Percentiles rank a stretch among this genome's conserved stretches.
Evolutionary conservation across 2,797 vertebrate genomes (phyloP).

Genomic region (Salarias fasciatus): DNA sequence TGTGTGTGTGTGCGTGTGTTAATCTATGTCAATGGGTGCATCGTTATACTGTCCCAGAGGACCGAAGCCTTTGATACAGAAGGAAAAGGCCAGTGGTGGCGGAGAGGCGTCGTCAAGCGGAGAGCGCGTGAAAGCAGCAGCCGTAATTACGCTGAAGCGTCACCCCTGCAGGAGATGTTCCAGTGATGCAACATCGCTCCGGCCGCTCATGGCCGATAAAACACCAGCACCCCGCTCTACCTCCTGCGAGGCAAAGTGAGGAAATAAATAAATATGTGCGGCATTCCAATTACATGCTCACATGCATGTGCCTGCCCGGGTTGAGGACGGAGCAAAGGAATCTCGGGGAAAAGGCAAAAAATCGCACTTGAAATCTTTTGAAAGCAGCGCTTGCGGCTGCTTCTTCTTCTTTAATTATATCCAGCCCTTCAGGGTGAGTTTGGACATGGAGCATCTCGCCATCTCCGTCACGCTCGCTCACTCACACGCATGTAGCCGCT

Average conservation of each 20-base stretch:
- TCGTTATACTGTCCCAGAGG: conserved; percentile 32
- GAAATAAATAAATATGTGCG: too few species aligned
- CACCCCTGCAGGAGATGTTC: conserved; percentile 54
- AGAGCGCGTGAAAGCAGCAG: conserved; percentile 66
- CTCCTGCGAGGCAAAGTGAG: too few species aligned
- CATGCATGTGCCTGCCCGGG: too few species aligned
- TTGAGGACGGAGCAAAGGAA: too few species aligned
- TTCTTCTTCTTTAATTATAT: conserved; percentile 34
- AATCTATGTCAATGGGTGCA: conserved; percentile 37
- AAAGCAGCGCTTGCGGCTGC: conserved; percentile 34
- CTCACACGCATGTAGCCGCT: conserved; percentile 8
- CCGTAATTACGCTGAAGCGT: conserved; percentile 64
- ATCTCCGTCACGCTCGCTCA: conserved; percentile 13
- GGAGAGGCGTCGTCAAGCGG: conserved; percentile 29
- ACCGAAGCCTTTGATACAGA: conserved; percentile 63
- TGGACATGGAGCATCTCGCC: conserved; percentile 41
- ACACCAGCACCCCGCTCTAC: conserved; percentile 23
- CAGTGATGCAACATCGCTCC: conserved; percentile 60
- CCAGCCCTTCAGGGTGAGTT: conserved; percentile 21
- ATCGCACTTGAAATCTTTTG: conserved; percentile 27
- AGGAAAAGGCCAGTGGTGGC: conserved; percentile 55
- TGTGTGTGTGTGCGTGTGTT: conserved; percentile 5
- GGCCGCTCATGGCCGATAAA: conserved; percentile 34
- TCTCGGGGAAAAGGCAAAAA: conserved; percentile 3
- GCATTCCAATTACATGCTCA: too few species aligned